Evolutionary conservation across 2,888 invertebrate genomes (phyloP), one percentile per base, ranked within the genome.

Genomic region (Drosophila macrospina): DNA sequence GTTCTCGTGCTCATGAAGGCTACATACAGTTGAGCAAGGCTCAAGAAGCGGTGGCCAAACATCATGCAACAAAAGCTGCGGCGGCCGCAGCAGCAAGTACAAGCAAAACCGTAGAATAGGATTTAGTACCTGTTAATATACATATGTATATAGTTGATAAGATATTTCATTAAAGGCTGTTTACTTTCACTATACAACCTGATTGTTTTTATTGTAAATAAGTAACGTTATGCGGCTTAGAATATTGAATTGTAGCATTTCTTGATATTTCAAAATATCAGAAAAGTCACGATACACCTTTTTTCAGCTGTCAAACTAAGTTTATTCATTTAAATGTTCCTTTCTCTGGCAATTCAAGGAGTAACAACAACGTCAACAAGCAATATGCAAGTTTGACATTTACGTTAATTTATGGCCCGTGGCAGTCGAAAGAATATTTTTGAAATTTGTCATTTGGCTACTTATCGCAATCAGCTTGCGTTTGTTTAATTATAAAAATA

Each of bases 11-110:
- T 0, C 83, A 88, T n/a, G 91, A 92, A 41, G 90, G 91, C 0
- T 91, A 89, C 36, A 91, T 93, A 28, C 93, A 91, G 54, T 85
- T 94, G 28, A 93, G 93, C 56, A 93, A 93, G 76, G 93, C 93
- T 1, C 94, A 94, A 81, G 90, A 93, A 80, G 93, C 93, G 8
- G 93, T 94, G 13, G 93, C 91, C 8, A 91, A 91, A 52, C 91
- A 91, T 60, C 90, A 92, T 52, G 71, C 84, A 10, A 54, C 80
- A 11, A 69, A 84, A 47, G 81, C 78, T 13, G 70, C 82, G 1
- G 86, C 83, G 8, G 83, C 88, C 5, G 70, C 89, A 6, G 63
- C 74, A 11, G 63, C 66, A 4, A 56, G 64, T 59, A 59, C 64
- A 5, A 57, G 47, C 28, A 71, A 62, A 54, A 8, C 51, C 6